These are phyloP conservation scores for Trachelus iudaicus DNA, from an alignment of 2,888 invertebrate genomes.

Conservation along the genomic window DNA sequence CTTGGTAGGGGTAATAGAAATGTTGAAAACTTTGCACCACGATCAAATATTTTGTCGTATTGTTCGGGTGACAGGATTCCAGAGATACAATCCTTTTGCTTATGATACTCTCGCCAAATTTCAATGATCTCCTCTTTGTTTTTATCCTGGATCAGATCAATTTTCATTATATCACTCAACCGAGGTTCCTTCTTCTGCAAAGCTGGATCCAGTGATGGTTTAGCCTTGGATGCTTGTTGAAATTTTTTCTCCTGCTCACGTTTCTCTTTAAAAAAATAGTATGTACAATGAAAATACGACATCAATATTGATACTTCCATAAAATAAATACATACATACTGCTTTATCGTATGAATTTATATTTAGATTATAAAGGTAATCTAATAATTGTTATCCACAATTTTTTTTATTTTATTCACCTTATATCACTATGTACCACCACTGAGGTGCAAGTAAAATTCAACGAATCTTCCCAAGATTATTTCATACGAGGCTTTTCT, in stretches of 20 bases:
- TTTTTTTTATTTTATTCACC: no score
- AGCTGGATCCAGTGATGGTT: constrained; percentile 34
- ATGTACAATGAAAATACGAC: background rate
- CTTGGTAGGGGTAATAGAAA: constrained; percentile 86
- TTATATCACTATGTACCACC: no score
- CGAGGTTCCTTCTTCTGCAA: constrained; percentile 40
- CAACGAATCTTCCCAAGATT: no score
- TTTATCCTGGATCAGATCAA: constrained; percentile 80
- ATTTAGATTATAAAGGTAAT: background rate
- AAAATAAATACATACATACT: constrained; percentile 6
- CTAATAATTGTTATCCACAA: no score
- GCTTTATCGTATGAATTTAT: constrained; percentile 1
- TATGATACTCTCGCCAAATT: constrained; percentile 87
- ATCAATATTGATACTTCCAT: constrained; percentile 8
- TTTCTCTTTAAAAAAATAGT: constrained; percentile 48
- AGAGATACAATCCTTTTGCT: constrained; percentile 79
- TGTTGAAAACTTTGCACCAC: constrained; percentile 73
- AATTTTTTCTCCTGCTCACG: constrained; percentile 42
- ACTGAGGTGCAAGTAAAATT: no score
- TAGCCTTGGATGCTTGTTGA: constrained; percentile 43
- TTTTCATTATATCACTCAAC: constrained; percentile 80
- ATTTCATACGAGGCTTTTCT: no score
- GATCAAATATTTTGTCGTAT: constrained; percentile 71
- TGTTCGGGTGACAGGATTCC: constrained; percentile 75
- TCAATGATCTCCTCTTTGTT: constrained; percentile 75